A percentile compares a stretch with the other conserved stretches of the same genome.
Conservation (phyloP, 2,888 invertebrate genomes). For the Trachelus stipa region DNA sequence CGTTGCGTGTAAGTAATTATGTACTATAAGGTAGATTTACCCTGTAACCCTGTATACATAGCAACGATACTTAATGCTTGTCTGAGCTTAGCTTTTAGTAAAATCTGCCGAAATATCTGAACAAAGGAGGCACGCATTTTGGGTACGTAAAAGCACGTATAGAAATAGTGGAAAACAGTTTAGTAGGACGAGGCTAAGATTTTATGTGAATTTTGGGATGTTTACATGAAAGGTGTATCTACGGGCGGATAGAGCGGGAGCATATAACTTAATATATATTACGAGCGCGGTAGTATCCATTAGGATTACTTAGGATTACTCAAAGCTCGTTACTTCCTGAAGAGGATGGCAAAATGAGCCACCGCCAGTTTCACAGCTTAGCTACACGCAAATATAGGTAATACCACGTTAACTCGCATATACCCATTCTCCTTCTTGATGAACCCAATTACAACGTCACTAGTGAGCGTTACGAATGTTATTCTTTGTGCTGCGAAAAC, state of each 20-base stretch:
- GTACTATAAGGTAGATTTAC: background rate
- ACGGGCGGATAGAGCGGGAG: background rate
- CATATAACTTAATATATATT: slow-evolving; percentile 21
- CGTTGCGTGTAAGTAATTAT: background rate
- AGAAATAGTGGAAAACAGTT: background rate
- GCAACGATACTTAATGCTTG: background rate
- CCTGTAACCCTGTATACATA: background rate
- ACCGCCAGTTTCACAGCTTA: slow-evolving; percentile 1
- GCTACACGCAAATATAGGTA: slow-evolving; percentile 4
- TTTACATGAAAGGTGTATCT: slow-evolving; percentile 13
- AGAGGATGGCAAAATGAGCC: slow-evolving; percentile 16
- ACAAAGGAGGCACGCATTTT: background rate
- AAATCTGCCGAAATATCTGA: background rate
- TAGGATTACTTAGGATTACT: slow-evolving; percentile 29
- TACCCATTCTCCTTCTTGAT: background rate
- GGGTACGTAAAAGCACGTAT: background rate
- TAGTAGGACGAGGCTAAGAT: background rate
- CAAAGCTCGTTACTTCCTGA: slow-evolving; percentile 28
- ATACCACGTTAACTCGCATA: background rate
- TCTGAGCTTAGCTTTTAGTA: background rate
- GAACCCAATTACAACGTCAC: slow-evolving; percentile 1
- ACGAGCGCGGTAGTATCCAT: slow-evolving; percentile 33
- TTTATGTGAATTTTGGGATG: background rate
- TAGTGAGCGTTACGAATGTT: background rate
- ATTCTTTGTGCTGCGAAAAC: background rate